Percentiles rank a stretch among this genome's conserved stretches.
These are phyloP conservation scores for Scolopax mira DNA, from an alignment of 2,113 vertebrate genomes.

Conservation along the genomic window DNA sequence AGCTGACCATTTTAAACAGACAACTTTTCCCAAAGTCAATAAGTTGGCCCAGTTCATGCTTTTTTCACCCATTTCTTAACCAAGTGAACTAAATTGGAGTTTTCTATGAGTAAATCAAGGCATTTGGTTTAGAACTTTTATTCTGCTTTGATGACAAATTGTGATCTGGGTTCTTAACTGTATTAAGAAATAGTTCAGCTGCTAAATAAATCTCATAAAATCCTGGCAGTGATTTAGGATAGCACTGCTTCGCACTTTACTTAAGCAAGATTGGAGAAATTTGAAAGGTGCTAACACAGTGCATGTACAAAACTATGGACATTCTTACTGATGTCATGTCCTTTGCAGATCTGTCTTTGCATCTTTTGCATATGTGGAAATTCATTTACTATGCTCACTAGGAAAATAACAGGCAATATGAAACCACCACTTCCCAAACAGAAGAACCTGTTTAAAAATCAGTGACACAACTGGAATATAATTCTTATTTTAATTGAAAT, in stretches of 20 bases:
- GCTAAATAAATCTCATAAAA: background rate
- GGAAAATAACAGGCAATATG: background rate
- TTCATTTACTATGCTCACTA: background rate
- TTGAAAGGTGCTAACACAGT: background rate
- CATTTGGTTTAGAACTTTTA: background rate
- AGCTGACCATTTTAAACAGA: slow-evolving; percentile 47
- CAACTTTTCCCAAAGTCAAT: background rate
- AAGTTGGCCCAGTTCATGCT: background rate
- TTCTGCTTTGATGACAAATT: background rate
- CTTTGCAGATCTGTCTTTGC: background rate
- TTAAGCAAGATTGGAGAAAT: background rate
- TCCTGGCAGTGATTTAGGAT: background rate
- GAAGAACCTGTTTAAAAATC: background rate
- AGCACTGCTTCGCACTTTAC: background rate
- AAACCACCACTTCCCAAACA: background rate
- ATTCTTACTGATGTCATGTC: background rate
- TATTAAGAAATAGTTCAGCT: background rate
- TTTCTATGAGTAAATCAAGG: background rate
- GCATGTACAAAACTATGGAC: background rate
- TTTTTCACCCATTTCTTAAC: background rate
- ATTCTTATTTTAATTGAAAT: background rate
- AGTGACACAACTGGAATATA: background rate
- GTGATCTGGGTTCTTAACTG: background rate
- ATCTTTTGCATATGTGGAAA: background rate
- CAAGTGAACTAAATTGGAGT: background rate